Conservation (phyloP, 2,888 invertebrate species). For the Tenodera sinensis region DNA sequence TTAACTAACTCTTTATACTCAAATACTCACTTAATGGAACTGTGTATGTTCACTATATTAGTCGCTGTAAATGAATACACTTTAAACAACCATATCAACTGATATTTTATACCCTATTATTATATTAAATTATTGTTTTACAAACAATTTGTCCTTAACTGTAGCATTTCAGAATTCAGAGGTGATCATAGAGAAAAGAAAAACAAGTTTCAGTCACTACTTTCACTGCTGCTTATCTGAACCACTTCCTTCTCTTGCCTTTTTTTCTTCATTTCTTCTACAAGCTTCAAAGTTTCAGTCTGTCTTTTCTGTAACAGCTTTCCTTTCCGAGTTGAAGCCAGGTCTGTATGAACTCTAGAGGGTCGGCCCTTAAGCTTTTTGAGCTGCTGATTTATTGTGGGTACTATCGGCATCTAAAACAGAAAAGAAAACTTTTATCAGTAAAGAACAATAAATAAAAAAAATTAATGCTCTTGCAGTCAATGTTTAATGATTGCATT, state of each 20-base stretch:
- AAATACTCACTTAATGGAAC: too few relatives aligned
- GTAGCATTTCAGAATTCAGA: too few relatives aligned
- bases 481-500: too few relatives aligned
- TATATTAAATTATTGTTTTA: too few relatives aligned
- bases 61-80: too few relatives aligned
- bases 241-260: neutral
- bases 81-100: too few relatives aligned
- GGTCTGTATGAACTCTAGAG: neutral
- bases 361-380: neutral
- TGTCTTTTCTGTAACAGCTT: constrained; percentile 17
- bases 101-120: too few relatives aligned
- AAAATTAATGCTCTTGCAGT: too few relatives aligned
- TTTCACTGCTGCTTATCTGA: neutral
- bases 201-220: neutral
- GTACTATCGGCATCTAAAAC: constrained; percentile 19
- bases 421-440: neutral
- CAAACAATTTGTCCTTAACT: too few relatives aligned
- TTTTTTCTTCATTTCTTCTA: constrained; percentile 11
- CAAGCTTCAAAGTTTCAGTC: constrained; percentile 10
- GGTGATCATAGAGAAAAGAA: too few relatives aligned
- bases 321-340: neutral
- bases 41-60: too few relatives aligned
- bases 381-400: constrained; percentile 13
- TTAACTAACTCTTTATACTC: too few relatives aligned
- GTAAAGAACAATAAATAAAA: neutral